phyloP scores from a whole-genome alignment of 2,888 invertebrate genomes.

The Adelognathus sp. region DNA sequence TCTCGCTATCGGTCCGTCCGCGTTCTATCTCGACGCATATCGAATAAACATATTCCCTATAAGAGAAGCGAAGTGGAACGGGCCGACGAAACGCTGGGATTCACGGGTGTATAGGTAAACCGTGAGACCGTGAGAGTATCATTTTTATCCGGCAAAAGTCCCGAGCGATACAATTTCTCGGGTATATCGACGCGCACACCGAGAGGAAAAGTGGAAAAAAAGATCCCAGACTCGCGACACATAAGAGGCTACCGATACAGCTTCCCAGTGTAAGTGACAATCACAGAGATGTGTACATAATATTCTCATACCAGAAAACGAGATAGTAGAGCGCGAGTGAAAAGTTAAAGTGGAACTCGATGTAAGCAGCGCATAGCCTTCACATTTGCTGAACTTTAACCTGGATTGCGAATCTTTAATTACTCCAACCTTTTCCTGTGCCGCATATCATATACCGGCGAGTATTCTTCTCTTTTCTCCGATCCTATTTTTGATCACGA shows the following conservation, averaged over 20 bases:
- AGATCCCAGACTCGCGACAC: not conserved
- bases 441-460: too few species aligned
- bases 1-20: not conserved
- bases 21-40: constrained; percentile 15
- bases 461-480: too few species aligned
- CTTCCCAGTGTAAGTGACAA: constrained; percentile 4
- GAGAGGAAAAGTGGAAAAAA: not conserved
- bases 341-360: not conserved
- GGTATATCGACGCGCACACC: constrained; percentile 15
- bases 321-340: not conserved
- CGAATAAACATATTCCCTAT: constrained; percentile 21
- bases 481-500: too few species aligned
- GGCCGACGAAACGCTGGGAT: not conserved
- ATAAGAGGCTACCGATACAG: constrained; percentile 16
- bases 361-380: not conserved
- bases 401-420: too few species aligned
- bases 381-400: too few species aligned
- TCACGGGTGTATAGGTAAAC: constrained; percentile 17
- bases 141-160: constrained; percentile 37
- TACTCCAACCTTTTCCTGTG: too few species aligned
- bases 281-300: not conserved
- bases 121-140: constrained; percentile 22
- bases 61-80: not conserved
- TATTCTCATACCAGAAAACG: not conserved
- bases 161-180: constrained; percentile 24